Evolutionary conservation across 2,113 vertebrate species (phyloP).

Genomic region (Calypte anna): DNA sequence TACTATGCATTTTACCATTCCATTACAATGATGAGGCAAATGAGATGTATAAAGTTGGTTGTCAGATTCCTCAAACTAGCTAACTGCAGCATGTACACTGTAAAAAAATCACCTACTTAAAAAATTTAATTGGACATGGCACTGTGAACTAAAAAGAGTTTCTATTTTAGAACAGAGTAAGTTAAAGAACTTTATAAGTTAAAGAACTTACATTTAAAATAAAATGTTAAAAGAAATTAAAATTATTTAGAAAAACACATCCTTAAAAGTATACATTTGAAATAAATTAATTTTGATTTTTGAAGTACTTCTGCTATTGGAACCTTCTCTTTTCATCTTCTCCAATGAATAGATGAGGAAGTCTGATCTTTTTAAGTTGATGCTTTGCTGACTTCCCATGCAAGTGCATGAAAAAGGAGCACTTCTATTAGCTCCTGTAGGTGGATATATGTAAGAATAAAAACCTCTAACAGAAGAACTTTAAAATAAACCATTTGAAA

Average conservation of each 20-base stretch:
- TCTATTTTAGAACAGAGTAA: not conserved
- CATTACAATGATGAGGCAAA: not conserved
- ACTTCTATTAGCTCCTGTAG: not conserved
- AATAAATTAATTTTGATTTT: not conserved
- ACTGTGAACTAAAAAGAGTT: not conserved
- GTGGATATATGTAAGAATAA: not conserved
- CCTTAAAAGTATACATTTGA: not conserved
- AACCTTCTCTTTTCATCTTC: not conserved
- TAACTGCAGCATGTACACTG: not conserved
- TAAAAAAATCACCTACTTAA: not conserved
- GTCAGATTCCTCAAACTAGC: not conserved
- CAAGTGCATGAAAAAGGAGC: not conserved
- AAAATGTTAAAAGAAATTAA: not conserved
- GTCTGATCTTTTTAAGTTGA: not conserved
- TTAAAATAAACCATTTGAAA: not conserved
- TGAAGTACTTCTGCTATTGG: not conserved
- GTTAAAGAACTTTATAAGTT: not conserved
- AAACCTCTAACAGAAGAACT: not conserved
- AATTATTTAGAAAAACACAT: not conserved
- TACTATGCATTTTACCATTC: not conserved
- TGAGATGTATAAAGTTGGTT: not conserved
- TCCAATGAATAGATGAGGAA: not conserved
- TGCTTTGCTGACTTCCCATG: not conserved
- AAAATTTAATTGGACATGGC: not conserved
- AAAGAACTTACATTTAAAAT: not conserved